phyloP scores from a whole-genome alignment of 30 jellyfish, hydroid and myxozoan genomes.

The Hydra vulgaris region DNA sequence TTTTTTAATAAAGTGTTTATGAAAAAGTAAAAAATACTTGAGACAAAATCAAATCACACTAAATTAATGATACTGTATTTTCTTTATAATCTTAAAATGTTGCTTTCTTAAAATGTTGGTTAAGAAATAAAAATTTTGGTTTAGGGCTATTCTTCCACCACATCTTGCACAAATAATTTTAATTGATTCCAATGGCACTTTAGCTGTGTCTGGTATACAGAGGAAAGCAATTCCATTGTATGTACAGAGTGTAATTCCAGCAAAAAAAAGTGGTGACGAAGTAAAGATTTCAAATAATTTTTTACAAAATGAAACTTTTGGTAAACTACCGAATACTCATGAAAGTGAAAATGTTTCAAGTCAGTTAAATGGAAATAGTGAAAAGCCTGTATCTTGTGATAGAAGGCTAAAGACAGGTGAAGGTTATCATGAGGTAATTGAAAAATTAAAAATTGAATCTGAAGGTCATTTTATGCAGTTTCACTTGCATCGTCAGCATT shows the following conservation, averaged over 20 bases:
- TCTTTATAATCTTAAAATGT: too few relatives aligned
- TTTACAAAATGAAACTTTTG: background rate
- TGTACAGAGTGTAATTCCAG: constrained; percentile 37
- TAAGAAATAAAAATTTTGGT: too few relatives aligned
- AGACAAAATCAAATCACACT: too few relatives aligned
- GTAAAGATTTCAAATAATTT: too few relatives aligned
- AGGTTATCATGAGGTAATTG: constrained; percentile 66
- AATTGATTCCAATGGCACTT: constrained; percentile 29
- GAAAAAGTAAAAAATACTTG: too few relatives aligned
- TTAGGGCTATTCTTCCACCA: constrained; percentile 34
- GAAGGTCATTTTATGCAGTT: constrained; percentile 89
- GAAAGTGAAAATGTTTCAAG: background rate
- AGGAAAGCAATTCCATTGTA: constrained; percentile 48
- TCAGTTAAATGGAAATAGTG: background rate
- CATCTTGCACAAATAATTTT: constrained; percentile 20
- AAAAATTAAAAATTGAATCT: constrained; percentile 64
- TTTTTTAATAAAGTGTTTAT: too few relatives aligned
- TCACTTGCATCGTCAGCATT: constrained; percentile 85
- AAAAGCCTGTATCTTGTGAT: background rate
- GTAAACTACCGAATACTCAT: background rate
- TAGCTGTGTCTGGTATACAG: constrained; percentile 51
- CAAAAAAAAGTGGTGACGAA: too few relatives aligned
- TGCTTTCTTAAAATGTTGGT: too few relatives aligned
- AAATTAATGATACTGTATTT: background rate
- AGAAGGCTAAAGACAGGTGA: constrained; percentile 5